phyloP scores from a whole-genome alignment of 2,797 vertebrate species.

The Melanotaenia parkinsoni region DNA sequence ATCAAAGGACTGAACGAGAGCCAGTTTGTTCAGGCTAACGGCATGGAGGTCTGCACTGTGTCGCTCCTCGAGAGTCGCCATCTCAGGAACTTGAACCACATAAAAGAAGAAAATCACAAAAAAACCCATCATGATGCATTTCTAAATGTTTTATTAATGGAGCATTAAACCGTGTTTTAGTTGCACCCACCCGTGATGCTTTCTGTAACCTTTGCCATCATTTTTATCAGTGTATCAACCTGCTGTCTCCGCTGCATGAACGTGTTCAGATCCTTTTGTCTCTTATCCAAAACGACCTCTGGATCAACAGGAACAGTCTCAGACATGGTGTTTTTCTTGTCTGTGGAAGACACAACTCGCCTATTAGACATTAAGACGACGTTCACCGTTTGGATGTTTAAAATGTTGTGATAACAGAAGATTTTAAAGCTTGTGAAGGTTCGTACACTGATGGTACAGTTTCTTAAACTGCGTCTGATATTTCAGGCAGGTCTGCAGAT shows the following conservation, averaged over 20 bases:
- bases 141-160: too few species aligned
- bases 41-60: conserved; percentile 56
- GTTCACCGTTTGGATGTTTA: background rate
- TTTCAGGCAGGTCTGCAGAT: conserved; percentile 71
- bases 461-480: conserved; percentile 64
- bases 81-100: conserved; percentile 69
- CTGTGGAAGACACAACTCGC: conserved; percentile 55
- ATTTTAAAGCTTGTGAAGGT: background rate
- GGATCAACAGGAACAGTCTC: conserved; percentile 34
- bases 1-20: conserved; percentile 58
- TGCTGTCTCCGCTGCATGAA: conserved; percentile 54
- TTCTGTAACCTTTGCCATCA: conserved; percentile 78
- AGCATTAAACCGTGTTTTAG: rapidly evolving
- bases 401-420: background rate
- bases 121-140: too few species aligned
- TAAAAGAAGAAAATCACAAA: background rate
- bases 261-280: conserved; percentile 64
- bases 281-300: conserved; percentile 63
- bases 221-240: conserved; percentile 78
- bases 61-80: conserved; percentile 60
- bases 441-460: conserved; percentile 75
- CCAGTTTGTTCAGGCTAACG: conserved; percentile 64
- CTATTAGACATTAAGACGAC: too few species aligned
- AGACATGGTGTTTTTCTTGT: conserved; percentile 44
- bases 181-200: conserved; percentile 67